Evolutionary conservation across 23 tunicate species (phyloP).

Genomic region (Ciona savignyi): DNA sequence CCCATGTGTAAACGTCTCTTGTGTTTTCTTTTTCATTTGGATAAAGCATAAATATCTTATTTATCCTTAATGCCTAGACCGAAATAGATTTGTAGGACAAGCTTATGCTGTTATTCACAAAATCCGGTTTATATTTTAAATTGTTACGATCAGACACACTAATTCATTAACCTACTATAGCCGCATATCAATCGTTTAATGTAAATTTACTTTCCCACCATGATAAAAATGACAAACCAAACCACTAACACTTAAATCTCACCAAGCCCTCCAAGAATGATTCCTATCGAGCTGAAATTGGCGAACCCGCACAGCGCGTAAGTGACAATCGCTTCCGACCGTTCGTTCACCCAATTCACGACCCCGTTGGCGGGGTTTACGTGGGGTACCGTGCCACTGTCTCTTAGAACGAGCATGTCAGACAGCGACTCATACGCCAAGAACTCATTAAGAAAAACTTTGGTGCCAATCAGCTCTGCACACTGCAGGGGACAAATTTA

Average conservation of each 20-base stretch:
- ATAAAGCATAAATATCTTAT: too few relatives aligned
- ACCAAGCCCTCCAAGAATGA: slow-evolving; percentile 83
- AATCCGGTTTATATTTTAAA: too few relatives aligned
- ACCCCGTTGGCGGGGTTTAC: slow-evolving; percentile 34
- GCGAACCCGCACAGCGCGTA: slow-evolving; percentile 97
- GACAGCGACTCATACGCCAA: slow-evolving; percentile 65
- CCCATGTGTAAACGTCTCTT: too few relatives aligned
- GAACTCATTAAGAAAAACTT: slow-evolving; percentile 81
- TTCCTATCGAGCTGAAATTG: slow-evolving; percentile 77
- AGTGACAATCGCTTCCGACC: slow-evolving; percentile 85
- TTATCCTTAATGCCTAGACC: too few relatives aligned
- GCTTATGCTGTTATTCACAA: too few relatives aligned
- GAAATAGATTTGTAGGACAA: too few relatives aligned
- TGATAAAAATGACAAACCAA: too few relatives aligned
- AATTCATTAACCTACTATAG: too few relatives aligned
- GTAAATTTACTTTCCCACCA: too few relatives aligned
- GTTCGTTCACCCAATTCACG: slow-evolving; percentile 58
- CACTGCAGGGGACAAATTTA: slow-evolving; percentile 47
- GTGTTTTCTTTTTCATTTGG: too few relatives aligned
- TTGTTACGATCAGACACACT: too few relatives aligned
- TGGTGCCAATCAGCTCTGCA: slow-evolving; percentile 77
- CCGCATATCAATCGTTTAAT: too few relatives aligned
- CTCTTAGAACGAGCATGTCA: slow-evolving; percentile 23
- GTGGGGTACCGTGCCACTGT: slow-evolving; percentile 46
- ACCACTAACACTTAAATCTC: background rate